Evolutionary conservation across 1,140 invertebrate species (phyloP).

Genomic region (Frieseomelitta varia): DNA sequence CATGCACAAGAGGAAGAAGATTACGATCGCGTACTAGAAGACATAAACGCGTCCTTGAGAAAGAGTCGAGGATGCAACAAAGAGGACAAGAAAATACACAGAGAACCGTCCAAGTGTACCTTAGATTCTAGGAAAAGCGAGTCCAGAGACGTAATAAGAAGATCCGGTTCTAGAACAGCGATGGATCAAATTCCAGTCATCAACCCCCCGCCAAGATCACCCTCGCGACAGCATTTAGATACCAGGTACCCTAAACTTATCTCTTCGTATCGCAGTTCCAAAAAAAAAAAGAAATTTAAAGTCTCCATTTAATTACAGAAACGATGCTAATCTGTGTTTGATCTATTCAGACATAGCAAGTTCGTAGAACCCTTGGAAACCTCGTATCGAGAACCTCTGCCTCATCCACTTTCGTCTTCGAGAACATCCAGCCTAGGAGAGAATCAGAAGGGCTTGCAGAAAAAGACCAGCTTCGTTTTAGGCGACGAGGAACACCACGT

Average conservation of each 20-base stretch:
- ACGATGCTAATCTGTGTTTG: neutral
- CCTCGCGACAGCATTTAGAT: conserved; percentile 51
- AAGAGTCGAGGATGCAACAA: conserved; percentile 52
- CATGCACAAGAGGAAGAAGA: conserved; percentile 56
- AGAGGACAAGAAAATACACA: conserved; percentile 57
- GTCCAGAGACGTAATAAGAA: conserved; percentile 60
- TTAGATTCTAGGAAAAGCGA: conserved; percentile 63
- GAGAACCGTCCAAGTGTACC: conserved; percentile 58
- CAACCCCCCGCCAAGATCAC: conserved; percentile 1
- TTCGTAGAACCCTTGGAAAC: conserved; percentile 54
- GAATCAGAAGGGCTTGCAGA: conserved; percentile 30
- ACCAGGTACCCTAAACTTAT: conserved; percentile 52
- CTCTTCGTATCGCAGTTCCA: neutral
- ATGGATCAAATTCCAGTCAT: conserved; percentile 41
- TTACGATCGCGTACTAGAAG: conserved; percentile 66
- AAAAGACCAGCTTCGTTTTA: conserved; percentile 67
- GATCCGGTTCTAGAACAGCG: conserved; percentile 62
- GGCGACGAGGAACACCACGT: conserved; percentile 45
- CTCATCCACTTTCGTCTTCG: conserved; percentile 11
- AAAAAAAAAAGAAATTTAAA: neutral
- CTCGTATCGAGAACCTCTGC: conserved; percentile 36
- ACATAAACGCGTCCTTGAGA: conserved; percentile 66
- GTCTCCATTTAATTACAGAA: neutral
- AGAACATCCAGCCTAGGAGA: conserved; percentile 62
- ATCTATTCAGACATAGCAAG: conserved; percentile 57